Evolutionary conservation across 2,113 vertebrate species (phyloP).

Genomic region (Calyptomena viridis): DNA sequence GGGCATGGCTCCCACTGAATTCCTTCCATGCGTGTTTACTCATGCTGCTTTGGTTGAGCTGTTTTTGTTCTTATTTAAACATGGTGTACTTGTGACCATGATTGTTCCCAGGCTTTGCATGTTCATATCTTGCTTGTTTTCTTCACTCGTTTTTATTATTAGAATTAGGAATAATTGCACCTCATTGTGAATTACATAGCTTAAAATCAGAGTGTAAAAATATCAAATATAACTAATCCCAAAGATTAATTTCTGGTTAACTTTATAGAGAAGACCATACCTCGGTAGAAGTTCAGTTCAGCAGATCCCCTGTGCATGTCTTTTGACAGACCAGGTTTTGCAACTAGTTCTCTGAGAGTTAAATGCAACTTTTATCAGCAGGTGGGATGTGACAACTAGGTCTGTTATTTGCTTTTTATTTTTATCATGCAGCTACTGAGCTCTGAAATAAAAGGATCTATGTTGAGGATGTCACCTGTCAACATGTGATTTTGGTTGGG

Average conservation of each 20-base stretch:
- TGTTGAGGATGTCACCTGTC: background rate
- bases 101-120: background rate
- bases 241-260: background rate
- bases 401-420: background rate
- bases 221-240: background rate
- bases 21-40: background rate
- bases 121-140: background rate
- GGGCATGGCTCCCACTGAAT: background rate
- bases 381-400: background rate
- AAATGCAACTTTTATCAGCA: background rate
- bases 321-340: background rate
- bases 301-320: background rate
- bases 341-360: background rate
- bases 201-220: background rate
- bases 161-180: background rate
- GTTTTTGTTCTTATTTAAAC: background rate
- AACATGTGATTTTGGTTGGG: background rate
- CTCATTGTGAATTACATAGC: background rate
- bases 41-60: background rate
- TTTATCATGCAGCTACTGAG: background rate
- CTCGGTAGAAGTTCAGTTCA: background rate
- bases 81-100: background rate
- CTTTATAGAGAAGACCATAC: background rate
- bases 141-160: background rate
- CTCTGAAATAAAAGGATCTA: background rate